Percentiles rank a stretch among this genome's conserved stretches.
Evolutionary conservation across 2,113 vertebrate species (phyloP).

Genomic region (Xiphias gladius): DNA sequence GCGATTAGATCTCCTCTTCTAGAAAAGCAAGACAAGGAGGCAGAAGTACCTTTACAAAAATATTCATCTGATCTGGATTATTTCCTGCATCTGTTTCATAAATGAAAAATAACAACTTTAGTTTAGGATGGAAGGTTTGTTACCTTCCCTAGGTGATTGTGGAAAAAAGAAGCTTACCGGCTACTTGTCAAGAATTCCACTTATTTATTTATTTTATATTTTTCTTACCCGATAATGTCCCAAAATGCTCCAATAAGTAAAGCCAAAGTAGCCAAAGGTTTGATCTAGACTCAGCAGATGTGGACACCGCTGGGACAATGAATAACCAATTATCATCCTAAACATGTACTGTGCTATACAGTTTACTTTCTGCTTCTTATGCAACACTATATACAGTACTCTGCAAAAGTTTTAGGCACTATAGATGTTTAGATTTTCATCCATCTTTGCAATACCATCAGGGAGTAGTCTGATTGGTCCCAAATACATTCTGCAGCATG

Average conservation of each 20-base stretch:
- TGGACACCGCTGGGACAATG: background rate
- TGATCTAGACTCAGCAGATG: no score
- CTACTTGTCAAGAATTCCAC: background rate
- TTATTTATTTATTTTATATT: background rate
- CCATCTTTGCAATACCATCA: background rate
- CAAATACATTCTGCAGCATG: background rate
- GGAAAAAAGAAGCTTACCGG: background rate
- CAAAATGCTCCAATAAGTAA: background rate
- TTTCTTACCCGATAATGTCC: background rate
- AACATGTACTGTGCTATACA: no score
- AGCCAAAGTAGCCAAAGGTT: background rate
- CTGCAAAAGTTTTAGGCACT: background rate
- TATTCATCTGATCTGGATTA: background rate
- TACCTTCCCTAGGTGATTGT: no score
- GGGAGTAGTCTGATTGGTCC: background rate
- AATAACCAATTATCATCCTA: background rate
- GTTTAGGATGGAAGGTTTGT: background rate
- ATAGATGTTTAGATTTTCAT: slow-evolving; percentile 3
- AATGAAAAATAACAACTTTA: background rate
- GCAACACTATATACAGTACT: slow-evolving; percentile 2
- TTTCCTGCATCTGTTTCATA: background rate
- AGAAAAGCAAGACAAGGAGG: slow-evolving; percentile 32
- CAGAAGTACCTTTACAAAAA: slow-evolving; percentile 20
- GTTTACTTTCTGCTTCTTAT: background rate
- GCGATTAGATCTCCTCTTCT: slow-evolving; percentile 99